These are phyloP conservation scores for Melanotaenia duboulayi DNA, from an alignment of 2,113 vertebrate genomes.

Conservation along the genomic window DNA sequence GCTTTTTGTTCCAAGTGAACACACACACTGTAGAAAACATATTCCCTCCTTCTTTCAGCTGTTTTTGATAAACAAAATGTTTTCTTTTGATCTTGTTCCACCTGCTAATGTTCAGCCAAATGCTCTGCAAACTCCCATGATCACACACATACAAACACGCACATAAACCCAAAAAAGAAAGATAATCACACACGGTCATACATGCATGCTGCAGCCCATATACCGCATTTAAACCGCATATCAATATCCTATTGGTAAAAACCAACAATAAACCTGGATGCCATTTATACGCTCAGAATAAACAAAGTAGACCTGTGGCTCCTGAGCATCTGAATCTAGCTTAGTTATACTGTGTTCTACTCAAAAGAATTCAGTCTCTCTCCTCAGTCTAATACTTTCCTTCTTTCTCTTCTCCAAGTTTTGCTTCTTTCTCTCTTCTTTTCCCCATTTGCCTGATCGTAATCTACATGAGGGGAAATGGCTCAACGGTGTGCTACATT, in stretches of 20 bases:
- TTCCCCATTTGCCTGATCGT: slow-evolving; percentile 29
- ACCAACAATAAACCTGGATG: neutral
- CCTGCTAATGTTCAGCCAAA: slow-evolving; percentile 60
- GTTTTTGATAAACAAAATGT: slow-evolving; percentile 68
- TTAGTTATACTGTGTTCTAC: neutral
- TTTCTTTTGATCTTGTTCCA: slow-evolving; percentile 64
- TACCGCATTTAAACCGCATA: neutral
- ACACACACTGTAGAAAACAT: slow-evolving; percentile 52
- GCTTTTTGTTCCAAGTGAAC: slow-evolving; percentile 51
- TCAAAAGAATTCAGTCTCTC: neutral
- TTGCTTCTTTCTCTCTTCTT: slow-evolving; percentile 4
- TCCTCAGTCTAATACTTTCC: neutral
- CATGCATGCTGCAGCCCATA: neutral
- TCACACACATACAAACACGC: neutral
- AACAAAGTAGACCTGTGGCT: neutral
- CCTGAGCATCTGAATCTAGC: neutral
- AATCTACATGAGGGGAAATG: slow-evolving; percentile 45
- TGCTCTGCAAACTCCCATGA: slow-evolving; percentile 6
- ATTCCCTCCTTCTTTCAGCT: slow-evolving; percentile 55
- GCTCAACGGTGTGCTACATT: slow-evolving; percentile 65
- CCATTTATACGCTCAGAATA: neutral
- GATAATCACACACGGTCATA: neutral
- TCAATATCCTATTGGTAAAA: neutral
- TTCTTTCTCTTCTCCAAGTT: neutral
- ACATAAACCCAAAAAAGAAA: neutral